Percentiles rank a stretch among this genome's conserved stretches.
These are phyloP conservation scores for Suillia variegata DNA, from an alignment of 2,888 invertebrate genomes.

Conservation along the genomic window DNA sequence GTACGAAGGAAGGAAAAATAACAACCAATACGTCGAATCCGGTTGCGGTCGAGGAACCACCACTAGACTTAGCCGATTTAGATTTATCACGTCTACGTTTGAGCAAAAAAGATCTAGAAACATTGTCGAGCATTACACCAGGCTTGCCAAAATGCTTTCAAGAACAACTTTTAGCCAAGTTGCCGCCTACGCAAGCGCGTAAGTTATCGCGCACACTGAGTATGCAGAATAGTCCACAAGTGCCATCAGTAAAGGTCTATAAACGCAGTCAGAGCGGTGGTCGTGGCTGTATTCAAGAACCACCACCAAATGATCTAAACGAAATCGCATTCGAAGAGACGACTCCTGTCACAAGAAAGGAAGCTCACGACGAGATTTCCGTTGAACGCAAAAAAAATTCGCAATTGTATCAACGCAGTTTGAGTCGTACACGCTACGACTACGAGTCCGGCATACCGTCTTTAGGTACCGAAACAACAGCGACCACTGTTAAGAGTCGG, in stretches of 20 bases:
- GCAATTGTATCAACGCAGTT: conserved; percentile 36
- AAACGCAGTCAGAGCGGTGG: conserved; percentile 63
- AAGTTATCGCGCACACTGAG: conserved; percentile 70
- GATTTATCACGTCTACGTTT: conserved; percentile 73
- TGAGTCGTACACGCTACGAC: conserved; percentile 43
- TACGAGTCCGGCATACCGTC: conserved; percentile 31
- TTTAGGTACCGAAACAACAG: conserved; percentile 12
- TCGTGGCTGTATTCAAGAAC: conserved; percentile 44
- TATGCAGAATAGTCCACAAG: conserved; percentile 49
- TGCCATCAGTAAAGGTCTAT: conserved; percentile 41
- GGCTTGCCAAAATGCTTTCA: conserved; percentile 74
- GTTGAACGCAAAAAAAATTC: background rate
- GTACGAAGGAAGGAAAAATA: conserved; percentile 4
- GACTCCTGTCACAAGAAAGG: conserved; percentile 5
- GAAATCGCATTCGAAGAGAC: conserved; percentile 30
- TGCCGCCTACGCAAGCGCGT: conserved; percentile 73
- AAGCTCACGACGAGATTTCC: conserved; percentile 27
- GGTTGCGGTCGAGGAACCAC: conserved; percentile 42
- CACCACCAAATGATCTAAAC: conserved; percentile 49
- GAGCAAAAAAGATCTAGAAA: conserved; percentile 73
- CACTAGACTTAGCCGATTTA: conserved; percentile 67
- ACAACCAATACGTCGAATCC: background rate
- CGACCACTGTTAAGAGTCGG: conserved; percentile 35
- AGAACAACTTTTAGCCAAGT: conserved; percentile 72
- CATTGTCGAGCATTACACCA: conserved; percentile 73